Percentiles rank a stretch among this genome's conserved stretches.
Evolutionary conservation across 1,140 invertebrate genomes (phyloP).

Genomic region (Nasonia giraulti): DNA sequence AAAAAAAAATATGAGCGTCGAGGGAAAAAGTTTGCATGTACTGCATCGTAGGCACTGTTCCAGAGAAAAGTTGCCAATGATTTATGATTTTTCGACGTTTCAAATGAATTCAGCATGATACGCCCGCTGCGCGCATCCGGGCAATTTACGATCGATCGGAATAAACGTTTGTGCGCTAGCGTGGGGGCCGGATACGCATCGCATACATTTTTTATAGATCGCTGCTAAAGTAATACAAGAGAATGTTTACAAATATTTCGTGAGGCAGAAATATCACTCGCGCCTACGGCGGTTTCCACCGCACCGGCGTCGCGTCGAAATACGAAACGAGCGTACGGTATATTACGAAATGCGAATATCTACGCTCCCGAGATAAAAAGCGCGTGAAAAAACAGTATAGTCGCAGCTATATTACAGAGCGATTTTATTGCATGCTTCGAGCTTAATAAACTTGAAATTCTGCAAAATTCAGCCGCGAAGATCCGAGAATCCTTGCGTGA

Average conservation of each 20-base stretch:
- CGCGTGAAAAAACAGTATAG: background rate
- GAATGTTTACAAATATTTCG: no score
- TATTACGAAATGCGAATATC: no score
- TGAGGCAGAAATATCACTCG: no score
- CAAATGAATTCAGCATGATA: background rate
- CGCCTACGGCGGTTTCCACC: no score
- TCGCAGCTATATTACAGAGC: background rate
- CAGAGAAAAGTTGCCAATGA: background rate
- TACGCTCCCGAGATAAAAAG: no score
- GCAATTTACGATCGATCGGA: background rate
- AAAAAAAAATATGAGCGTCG: background rate
- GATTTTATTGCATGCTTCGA: background rate
- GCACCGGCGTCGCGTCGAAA: no score
- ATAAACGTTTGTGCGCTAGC: background rate
- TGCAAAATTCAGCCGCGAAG: background rate
- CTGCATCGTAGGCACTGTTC: background rate
- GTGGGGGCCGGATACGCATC: no score
- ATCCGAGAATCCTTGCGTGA: background rate
- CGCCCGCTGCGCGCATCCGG: no score
- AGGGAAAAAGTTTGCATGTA: background rate
- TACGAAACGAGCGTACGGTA: no score
- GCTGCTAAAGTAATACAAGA: no score
- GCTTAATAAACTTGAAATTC: background rate
- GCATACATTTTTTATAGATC: no score
- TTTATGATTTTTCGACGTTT: background rate